Conservation (phyloP, 2,113 vertebrate genomes). For the Sylvicapra grimmia region DNA sequence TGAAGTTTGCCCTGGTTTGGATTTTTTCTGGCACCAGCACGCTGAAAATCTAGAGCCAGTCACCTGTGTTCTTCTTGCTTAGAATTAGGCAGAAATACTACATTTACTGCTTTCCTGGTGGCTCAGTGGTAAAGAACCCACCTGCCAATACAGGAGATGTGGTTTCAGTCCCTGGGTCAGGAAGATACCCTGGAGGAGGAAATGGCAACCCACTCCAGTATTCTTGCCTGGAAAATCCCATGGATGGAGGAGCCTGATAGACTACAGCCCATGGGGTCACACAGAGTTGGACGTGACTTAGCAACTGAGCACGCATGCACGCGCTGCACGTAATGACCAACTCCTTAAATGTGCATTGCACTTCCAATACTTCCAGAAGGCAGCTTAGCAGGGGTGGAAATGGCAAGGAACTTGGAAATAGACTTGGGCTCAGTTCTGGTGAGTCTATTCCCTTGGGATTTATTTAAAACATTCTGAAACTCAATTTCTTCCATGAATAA, state of each 20-base stretch:
- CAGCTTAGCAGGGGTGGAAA: neutral
- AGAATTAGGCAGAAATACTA: neutral
- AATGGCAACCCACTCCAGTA: neutral
- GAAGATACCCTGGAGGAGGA: neutral
- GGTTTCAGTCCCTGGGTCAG: neutral
- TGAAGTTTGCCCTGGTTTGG: neutral
- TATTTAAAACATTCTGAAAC: neutral
- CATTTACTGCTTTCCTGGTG: neutral
- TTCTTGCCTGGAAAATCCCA: neutral
- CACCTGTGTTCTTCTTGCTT: neutral
- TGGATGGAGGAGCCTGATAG: neutral
- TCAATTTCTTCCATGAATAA: neutral
- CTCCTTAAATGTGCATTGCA: neutral
- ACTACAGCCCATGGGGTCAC: neutral
- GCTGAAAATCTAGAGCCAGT: neutral
- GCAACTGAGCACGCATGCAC: neutral
- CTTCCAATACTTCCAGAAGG: neutral
- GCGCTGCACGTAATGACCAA: fast-evolving
- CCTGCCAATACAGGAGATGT: neutral
- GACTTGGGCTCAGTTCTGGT: neutral
- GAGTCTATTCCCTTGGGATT: neutral
- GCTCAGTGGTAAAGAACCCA: neutral
- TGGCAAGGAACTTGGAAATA: neutral
- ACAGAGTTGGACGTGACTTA: neutral
- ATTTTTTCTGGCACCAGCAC: neutral